phyloP scores from a whole-genome alignment of 1,140 invertebrate species.

The Ruditapes philippinarum region DNA sequence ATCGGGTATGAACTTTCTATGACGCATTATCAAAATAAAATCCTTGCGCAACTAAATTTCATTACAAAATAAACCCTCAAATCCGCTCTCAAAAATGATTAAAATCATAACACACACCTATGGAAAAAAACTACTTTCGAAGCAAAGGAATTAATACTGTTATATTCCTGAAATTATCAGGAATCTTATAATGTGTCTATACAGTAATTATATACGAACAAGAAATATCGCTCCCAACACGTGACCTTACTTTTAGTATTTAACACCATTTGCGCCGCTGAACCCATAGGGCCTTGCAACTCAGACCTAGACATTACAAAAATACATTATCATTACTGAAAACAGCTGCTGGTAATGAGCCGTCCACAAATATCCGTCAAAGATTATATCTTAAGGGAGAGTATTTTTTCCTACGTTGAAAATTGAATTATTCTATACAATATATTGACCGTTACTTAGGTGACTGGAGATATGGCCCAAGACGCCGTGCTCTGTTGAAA shows the following conservation, averaged over 20 bases:
- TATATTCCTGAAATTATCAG: too few relatives aligned
- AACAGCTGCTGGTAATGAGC: conserved; percentile 56
- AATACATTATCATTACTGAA: conserved; percentile 61
- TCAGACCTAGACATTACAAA: conserved; percentile 32
- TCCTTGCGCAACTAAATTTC: too few relatives aligned
- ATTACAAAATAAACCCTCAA: too few relatives aligned
- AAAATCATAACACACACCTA: too few relatives aligned
- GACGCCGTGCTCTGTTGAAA: background rate
- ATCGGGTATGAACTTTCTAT: too few relatives aligned
- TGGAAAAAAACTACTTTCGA: too few relatives aligned
- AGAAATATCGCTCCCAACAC: background rate
- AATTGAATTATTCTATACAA: conserved; percentile 50
- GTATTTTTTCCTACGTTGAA: background rate
- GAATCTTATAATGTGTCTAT: background rate
- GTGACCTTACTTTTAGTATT: conserved; percentile 7
- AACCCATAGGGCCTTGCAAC: conserved; percentile 5
- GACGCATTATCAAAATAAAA: too few relatives aligned
- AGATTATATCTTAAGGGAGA: conserved; percentile 58
- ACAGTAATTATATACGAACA: background rate
- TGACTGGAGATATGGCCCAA: background rate
- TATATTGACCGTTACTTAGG: background rate
- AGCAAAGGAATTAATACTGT: too few relatives aligned
- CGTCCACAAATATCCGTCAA: conserved; percentile 46
- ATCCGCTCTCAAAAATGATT: too few relatives aligned
- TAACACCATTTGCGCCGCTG: background rate